These are phyloP conservation scores for Hedya salicella DNA, from an alignment of 2,888 invertebrate species.

Conservation along the genomic window DNA sequence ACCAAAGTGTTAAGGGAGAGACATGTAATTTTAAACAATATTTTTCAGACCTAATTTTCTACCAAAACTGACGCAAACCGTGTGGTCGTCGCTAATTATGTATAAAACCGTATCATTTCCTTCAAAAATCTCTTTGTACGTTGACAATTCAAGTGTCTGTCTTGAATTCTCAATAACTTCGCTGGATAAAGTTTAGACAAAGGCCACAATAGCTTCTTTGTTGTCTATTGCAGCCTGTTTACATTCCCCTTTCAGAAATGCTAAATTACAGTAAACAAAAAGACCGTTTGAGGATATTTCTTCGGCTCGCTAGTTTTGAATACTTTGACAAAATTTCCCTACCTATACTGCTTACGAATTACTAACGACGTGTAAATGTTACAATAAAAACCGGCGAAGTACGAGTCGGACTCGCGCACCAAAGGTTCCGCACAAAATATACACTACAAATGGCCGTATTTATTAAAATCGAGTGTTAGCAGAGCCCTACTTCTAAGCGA, in stretches of 20 bases:
- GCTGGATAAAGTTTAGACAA: constrained; percentile 41
- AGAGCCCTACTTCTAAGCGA: too few species aligned
- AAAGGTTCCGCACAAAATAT: too few species aligned
- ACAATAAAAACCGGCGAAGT: too few species aligned
- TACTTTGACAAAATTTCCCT: not conserved
- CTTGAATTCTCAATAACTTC: constrained; percentile 32
- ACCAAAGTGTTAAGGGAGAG: too few species aligned
- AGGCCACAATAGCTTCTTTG: constrained; percentile 44
- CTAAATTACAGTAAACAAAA: constrained; percentile 9
- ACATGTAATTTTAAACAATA: too few species aligned
- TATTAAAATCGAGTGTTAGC: too few species aligned
- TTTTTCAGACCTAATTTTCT: too few species aligned
- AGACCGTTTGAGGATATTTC: not conserved
- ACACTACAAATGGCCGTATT: too few species aligned
- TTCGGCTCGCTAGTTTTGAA: not conserved
- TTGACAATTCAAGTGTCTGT: constrained; percentile 13
- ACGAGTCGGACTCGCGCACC: too few species aligned
- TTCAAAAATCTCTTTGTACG: constrained; percentile 13
- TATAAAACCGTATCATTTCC: not conserved
- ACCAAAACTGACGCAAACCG: not conserved
- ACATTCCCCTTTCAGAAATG: constrained; percentile 40
- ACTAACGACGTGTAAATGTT: too few species aligned
- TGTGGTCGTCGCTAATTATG: not conserved
- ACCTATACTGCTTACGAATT: too few species aligned
- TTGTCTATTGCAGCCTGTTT: constrained; percentile 44